Evolutionary conservation across 2,888 invertebrate species (phyloP).

Genomic region (Choreutis nemorana): DNA sequence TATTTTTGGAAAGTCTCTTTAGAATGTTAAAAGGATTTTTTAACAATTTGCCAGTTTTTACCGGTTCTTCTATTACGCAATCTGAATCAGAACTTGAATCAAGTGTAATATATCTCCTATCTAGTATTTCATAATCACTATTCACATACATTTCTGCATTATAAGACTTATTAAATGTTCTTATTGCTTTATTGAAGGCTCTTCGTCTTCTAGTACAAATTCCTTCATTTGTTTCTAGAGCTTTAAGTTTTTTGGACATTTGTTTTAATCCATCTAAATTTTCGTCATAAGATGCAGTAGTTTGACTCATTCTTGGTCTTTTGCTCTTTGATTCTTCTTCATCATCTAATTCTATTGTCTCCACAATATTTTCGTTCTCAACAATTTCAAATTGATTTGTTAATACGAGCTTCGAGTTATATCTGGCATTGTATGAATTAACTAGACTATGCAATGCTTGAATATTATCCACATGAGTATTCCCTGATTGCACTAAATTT

Average conservation of each 20-base stretch:
- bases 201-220: conserved; percentile 31
- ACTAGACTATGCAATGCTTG: conserved; percentile 26
- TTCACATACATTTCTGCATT: conserved; percentile 38
- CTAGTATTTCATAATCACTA: conserved; percentile 26
- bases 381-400: conserved; percentile 25
- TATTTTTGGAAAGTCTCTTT: conserved; percentile 28
- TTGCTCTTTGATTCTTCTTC: conserved; percentile 29
- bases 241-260: conserved; percentile 29
- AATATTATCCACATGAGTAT: conserved; percentile 15
- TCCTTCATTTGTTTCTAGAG: conserved; percentile 24
- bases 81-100: conserved; percentile 45
- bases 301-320: conserved; percentile 18
- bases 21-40: conserved; percentile 47
- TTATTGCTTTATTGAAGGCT: conserved; percentile 37
- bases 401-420: conserved; percentile 26
- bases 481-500: conserved; percentile 17
- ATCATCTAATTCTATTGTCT: conserved; percentile 37
- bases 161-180: conserved; percentile 41
- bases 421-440: conserved; percentile 33
- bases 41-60: conserved; percentile 26
- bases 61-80: conserved; percentile 23
- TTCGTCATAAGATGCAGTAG: conserved; percentile 19
- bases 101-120: conserved; percentile 30
- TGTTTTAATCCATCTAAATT: conserved; percentile 29
- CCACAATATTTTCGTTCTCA: conserved; percentile 27